phyloP scores from a whole-genome alignment of 2,797 vertebrate species.

The Pelobates cultripes region DNA sequence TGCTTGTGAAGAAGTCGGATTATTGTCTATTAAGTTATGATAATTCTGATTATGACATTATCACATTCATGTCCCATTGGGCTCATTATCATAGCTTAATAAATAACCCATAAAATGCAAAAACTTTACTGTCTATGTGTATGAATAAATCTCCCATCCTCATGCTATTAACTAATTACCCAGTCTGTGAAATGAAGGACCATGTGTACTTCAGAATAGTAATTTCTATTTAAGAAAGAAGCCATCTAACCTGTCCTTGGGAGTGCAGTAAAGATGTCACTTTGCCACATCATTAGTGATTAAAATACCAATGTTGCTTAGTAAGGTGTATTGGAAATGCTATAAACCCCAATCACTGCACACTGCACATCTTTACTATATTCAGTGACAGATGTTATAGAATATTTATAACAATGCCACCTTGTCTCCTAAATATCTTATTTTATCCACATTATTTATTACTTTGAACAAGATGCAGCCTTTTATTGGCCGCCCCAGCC shows the following conservation, averaged over 20 bases:
- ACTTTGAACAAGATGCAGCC: neutral
- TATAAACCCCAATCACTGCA: neutral
- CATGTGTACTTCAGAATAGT: constrained; percentile 8
- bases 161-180: neutral
- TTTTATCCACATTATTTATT: neutral
- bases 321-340: constrained; percentile 35
- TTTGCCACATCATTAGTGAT: constrained; percentile 27
- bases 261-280: constrained; percentile 31
- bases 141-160: neutral
- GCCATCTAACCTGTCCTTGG: constrained; percentile 22
- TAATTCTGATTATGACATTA: neutral
- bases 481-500: neutral
- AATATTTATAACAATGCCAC: neutral
- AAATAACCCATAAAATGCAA: neutral
- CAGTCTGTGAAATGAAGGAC: neutral
- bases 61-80: neutral
- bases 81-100: neutral
- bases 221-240: neutral
- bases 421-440: neutral
- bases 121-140: neutral
- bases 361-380: neutral
- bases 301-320: constrained; percentile 18
- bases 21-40: neutral
- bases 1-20: neutral
- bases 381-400: neutral